These are phyloP conservation scores for Iselma pallidipennis DNA, from an alignment of 2,888 invertebrate species.

Conservation along the genomic window DNA sequence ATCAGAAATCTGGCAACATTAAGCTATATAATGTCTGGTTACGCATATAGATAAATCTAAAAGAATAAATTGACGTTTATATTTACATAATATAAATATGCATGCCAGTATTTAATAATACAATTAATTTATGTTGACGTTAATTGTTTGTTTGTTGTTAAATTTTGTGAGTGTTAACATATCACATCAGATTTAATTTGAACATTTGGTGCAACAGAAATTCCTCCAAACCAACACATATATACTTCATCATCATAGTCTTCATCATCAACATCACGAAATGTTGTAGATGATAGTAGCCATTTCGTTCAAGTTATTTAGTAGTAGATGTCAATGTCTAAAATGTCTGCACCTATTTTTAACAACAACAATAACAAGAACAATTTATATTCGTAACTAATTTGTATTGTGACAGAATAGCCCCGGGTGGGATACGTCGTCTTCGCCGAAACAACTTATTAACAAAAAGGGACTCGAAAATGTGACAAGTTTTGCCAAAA, in stretches of 20 bases:
- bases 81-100: constrained; percentile 25
- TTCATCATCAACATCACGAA: not conserved
- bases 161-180: not conserved
- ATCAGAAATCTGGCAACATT: constrained; percentile 8
- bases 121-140: constrained; percentile 22
- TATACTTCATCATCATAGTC: not conserved
- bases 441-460: constrained; percentile 21
- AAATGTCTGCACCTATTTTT: not conserved
- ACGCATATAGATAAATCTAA: not conserved
- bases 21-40: constrained; percentile 6
- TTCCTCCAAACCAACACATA: not conserved
- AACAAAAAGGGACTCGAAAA: constrained; percentile 33
- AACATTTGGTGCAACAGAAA: not conserved
- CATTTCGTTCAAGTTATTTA: not conserved
- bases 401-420: constrained; percentile 5
- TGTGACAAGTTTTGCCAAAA: constrained; percentile 32
- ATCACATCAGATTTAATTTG: not conserved
- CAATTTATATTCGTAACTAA: constrained; percentile 6
- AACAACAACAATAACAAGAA: not conserved
- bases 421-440: not conserved
- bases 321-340: not conserved
- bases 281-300: not conserved
- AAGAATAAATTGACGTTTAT: constrained; percentile 13
- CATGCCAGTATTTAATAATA: constrained; percentile 12
- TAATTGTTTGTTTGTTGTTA: constrained; percentile 22